A percentile compares a stretch with the other conserved stretches of the same genome.
Evolutionary conservation across 1,140 invertebrate species (phyloP).

Genomic region (Drosophila bifasciata): DNA sequence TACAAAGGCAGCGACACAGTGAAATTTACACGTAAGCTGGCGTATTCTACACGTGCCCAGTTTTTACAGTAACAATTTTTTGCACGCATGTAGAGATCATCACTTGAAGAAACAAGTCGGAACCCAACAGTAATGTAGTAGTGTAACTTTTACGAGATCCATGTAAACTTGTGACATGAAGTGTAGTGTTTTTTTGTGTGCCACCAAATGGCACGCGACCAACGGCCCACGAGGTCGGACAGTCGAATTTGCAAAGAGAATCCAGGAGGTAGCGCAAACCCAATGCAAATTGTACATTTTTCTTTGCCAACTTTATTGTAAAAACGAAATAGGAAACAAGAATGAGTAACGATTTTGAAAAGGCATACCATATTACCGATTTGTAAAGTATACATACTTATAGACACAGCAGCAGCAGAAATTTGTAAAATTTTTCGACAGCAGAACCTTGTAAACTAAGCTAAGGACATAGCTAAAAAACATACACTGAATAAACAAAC

Average conservation of each 20-base stretch:
- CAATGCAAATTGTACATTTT: conserved; percentile 46
- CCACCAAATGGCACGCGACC: neutral
- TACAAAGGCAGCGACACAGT: conserved; percentile 46
- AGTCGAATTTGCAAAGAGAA: conserved; percentile 10
- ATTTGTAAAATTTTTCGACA: conserved; percentile 72
- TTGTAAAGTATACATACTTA: conserved; percentile 53
- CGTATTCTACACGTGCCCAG: conserved; percentile 59
- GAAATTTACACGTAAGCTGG: conserved; percentile 58
- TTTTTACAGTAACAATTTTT: conserved; percentile 67
- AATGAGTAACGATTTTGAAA: conserved; percentile 25
- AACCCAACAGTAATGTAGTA: conserved; percentile 40
- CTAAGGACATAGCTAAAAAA: conserved; percentile 53
- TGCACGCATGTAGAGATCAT: conserved; percentile 51
- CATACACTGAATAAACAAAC: conserved; percentile 61
- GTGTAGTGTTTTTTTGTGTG: conserved; percentile 32
- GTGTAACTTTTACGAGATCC: conserved; percentile 49
- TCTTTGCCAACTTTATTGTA: conserved; percentile 66
- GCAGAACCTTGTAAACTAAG: conserved; percentile 70
- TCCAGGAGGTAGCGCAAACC: conserved; percentile 8
- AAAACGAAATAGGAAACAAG: conserved; percentile 27
- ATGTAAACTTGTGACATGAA: conserved; percentile 47
- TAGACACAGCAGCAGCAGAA: conserved; percentile 51
- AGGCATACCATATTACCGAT: conserved; percentile 47
- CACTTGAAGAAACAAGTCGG: conserved; percentile 39
- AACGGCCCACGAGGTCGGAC: conserved; percentile 6